Conservation (phyloP, 1,140 invertebrate species). For the Leptinotarsa undecemlineata region DNA sequence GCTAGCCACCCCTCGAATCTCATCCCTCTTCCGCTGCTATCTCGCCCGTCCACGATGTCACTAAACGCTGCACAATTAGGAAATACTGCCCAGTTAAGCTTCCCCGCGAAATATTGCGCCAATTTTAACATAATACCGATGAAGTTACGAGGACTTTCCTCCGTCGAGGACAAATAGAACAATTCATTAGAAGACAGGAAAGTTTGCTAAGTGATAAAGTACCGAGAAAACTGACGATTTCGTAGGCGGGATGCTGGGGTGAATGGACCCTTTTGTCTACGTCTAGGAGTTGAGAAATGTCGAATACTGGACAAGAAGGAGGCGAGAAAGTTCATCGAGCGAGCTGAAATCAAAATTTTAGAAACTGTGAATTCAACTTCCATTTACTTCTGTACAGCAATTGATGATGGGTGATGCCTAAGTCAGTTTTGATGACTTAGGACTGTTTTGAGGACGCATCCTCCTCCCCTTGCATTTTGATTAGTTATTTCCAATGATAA, state of each 20-base stretch:
- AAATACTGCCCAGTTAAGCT: conserved; percentile 34
- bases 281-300: neutral
- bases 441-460: too few relatives aligned
- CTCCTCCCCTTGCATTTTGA: too few relatives aligned
- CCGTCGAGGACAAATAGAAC: conserved; percentile 23
- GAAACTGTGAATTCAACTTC: too few relatives aligned
- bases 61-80: conserved; percentile 44
- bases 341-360: too few relatives aligned
- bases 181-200: conserved; percentile 26
- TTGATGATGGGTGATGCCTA: too few relatives aligned
- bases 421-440: too few relatives aligned
- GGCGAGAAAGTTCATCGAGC: too few relatives aligned
- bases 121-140: conserved; percentile 33
- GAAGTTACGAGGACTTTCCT: conserved; percentile 24
- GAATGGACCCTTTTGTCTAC: neutral
- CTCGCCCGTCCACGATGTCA: conserved; percentile 33
- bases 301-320: too few relatives aligned
- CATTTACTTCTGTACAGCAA: too few relatives aligned
- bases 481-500: too few relatives aligned
- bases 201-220: conserved; percentile 29
- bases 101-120: conserved; percentile 29
- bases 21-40: neutral
- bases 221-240: conserved; percentile 25
- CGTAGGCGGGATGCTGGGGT: neutral
- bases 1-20: conserved; percentile 22